Evolutionary conservation across 1,140 invertebrate species (phyloP), one percentile per base, ranked within the genome.

Genomic region (Procambarus clarkii): DNA sequence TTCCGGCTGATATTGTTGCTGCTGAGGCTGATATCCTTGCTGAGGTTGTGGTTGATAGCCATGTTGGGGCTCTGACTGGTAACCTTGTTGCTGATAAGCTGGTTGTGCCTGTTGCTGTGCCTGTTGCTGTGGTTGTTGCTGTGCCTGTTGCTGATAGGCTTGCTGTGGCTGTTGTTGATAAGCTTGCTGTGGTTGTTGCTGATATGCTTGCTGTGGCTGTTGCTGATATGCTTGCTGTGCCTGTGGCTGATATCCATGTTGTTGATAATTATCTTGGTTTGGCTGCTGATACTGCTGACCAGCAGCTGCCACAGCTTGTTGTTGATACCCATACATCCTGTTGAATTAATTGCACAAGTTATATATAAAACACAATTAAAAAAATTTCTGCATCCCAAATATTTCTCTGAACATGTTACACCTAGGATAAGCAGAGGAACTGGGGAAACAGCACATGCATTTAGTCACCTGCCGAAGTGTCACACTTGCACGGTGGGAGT

Each of bases 301-400:
- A 48, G 78, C 86, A n/a, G 79, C 80, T 76, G 46, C 81, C n/a
- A 21, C 69, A 21, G 85, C 86, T 64, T 93, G 90, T 18, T 50
- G 89, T 69, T 93, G 92, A 74, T 93, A 93, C 21, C 92, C 87
- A 78, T 92, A 92, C 92, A 92, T 92, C 50, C 88, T 90, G 24
- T 64, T 11, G 3, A 64, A 64, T 21, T 64, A 64, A 64, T 15
- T 64, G 18, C 60, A 64, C 9, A 18, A 64, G 18, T 3, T 64
- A 64, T 18, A 15, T 21, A 64, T 3, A 64, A 15, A 13, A 13
- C 18, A 4, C 60, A 11, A 3, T 18, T 64, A 64, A 18, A 64
- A 15, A 64, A 58, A 58, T 9, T 58, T 13, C 11, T 15, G 60
- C 4, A 18, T 18, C 18, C 9, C 9, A 18, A 64, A 15, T 18